phyloP scores from a whole-genome alignment of 2,797 vertebrate genomes.

The Tenualosa ilisha region DNA sequence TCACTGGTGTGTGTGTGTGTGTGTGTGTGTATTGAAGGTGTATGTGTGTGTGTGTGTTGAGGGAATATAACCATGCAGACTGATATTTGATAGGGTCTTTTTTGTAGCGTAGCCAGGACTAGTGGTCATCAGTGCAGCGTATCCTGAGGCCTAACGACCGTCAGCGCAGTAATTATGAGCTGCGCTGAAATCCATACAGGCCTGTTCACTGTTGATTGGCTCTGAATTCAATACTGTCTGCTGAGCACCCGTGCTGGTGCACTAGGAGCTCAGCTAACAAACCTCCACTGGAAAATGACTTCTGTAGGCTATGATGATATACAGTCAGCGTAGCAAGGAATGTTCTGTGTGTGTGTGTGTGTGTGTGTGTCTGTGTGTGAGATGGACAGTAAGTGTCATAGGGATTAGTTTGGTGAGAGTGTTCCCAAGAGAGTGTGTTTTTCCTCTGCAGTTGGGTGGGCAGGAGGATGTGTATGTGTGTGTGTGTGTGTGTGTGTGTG shows the following conservation, averaged over 20 bases:
- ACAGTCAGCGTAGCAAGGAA: not conserved
- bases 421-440: constrained; percentile 11
- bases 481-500: not conserved
- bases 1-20: not conserved
- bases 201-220: not conserved
- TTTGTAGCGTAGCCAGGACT: not conserved
- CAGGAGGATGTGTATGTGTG: not conserved
- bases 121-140: not conserved
- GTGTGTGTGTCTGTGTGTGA: constrained; percentile 6
- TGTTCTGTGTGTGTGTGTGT: not conserved
- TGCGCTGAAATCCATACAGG: not conserved
- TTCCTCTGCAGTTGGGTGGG: not conserved
- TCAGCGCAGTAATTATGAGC: constrained; percentile 12
- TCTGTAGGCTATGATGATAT: not conserved
- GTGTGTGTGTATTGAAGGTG: not conserved
- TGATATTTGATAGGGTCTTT: constrained; percentile 15
- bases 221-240: not conserved
- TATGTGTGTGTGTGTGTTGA: not conserved
- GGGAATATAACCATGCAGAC: not conserved
- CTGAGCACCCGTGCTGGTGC: not conserved
- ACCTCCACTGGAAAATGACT: not conserved
- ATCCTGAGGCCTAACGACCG: not conserved
- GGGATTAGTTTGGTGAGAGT: not conserved
- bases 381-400: constrained; percentile 20
- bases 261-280: not conserved